phyloP scores from a whole-genome alignment of 2,113 vertebrate genomes.

The Taxidea taxus region DNA sequence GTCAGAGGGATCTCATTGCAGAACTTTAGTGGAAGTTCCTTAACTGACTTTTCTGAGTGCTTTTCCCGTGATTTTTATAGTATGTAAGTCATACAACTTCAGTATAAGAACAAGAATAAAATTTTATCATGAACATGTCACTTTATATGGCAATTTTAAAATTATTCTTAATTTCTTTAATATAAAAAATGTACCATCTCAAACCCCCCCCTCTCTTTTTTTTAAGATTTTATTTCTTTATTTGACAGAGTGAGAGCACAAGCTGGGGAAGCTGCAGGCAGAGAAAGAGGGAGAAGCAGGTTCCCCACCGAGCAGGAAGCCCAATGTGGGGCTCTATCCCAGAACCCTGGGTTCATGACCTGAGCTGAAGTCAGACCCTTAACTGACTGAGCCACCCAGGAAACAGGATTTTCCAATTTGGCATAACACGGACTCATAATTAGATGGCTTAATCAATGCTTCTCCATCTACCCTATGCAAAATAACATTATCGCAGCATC shows the following conservation, averaged over 20 bases:
- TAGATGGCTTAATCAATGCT: background rate
- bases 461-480: background rate
- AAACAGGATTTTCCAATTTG: background rate
- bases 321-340: no score
- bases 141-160: background rate
- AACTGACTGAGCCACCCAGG: no score
- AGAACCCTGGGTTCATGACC: no score
- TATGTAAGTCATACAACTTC: background rate
- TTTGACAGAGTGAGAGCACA: no score
- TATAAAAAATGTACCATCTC: background rate
- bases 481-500: background rate
- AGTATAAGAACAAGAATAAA: background rate
- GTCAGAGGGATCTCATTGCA: background rate
- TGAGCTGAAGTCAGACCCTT: no score
- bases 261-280: no score
- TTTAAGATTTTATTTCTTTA: no score
- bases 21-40: background rate
- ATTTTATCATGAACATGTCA: background rate
- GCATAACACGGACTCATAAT: background rate
- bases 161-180: background rate
- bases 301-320: no score
- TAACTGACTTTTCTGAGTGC: background rate
- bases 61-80: background rate
- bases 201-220: background rate
- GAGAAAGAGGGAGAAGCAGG: no score